Evolutionary conservation across 2,888 invertebrate genomes (phyloP).

Genomic region (Onthophagus sagittarius): DNA sequence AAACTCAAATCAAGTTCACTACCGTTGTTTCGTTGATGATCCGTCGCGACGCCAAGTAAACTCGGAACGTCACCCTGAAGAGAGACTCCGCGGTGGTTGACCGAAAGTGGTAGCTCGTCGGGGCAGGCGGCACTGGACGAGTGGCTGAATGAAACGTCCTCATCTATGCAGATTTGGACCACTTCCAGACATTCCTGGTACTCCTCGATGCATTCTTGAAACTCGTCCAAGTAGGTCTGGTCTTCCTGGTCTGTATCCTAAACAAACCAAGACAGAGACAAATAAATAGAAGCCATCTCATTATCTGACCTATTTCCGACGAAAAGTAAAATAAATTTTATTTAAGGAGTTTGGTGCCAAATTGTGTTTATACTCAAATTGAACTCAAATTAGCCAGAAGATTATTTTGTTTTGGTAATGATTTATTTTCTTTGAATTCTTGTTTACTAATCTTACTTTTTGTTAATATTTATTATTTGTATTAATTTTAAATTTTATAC

Average conservation of each 20-base stretch:
- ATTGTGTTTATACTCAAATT: background rate
- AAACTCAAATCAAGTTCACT: slow-evolving; percentile 29
- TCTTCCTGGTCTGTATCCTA: slow-evolving; percentile 58
- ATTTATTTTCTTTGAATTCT: too few species aligned
- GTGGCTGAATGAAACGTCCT: slow-evolving; percentile 51
- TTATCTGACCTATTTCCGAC: background rate
- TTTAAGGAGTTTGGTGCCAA: background rate
- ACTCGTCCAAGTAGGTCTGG: slow-evolving; percentile 61
- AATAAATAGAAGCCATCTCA: background rate
- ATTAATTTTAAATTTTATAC: too few species aligned
- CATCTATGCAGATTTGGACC: slow-evolving; percentile 60
- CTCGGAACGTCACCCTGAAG: slow-evolving; percentile 23
- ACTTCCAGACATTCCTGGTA: slow-evolving; percentile 62
- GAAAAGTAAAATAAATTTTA: too few species aligned
- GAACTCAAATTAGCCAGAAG: too few species aligned
- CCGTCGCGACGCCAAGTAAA: slow-evolving; percentile 11
- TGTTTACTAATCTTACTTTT: too few species aligned
- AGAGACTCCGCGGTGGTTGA: slow-evolving; percentile 38
- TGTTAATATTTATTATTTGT: too few species aligned
- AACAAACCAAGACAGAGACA: slow-evolving; percentile 20
- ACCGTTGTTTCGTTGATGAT: slow-evolving; percentile 13
- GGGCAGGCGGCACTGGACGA: slow-evolving; percentile 33
- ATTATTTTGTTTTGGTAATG: too few species aligned
- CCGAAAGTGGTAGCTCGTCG: slow-evolving; percentile 39
- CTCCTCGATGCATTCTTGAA: slow-evolving; percentile 63